Base-by-base conservation (phyloP, 2,888 invertebrate genomes). In the Dynastes tityus region DNA sequence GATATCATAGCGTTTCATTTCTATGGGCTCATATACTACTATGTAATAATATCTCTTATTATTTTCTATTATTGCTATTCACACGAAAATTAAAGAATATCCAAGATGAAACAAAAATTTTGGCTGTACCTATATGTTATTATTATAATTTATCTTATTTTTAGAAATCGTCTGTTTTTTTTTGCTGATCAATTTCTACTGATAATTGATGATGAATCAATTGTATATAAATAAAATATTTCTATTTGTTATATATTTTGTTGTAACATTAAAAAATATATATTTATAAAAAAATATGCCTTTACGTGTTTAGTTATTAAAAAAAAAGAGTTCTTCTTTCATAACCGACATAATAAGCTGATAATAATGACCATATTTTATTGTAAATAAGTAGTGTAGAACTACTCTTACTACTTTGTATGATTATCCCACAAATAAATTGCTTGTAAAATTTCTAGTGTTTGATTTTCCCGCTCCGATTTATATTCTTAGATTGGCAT, bases 181-280 rank as follows among this genome's bases (percentile, higher is more conserved):
- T 51, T 61, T 32, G 32, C 61, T 68, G 68, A 74, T 74, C 63
- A 61, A 74, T 61, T 53, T 49, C 27, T 9, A 51, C 22, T 51
- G 51, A 51, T 68, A 45, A 45, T 22, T 55, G 22, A 65, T 29
- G 40, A 67, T 61, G 77, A 81, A 78, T 71, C 78, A 80, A 80
- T 77, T 84, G 84, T 84, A 84, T 71, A 83, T 83, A 84, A 79
- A 83, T 83, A 83, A 80, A 82, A 83, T 83, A 84, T 84, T 84
- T 84, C 82, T 85, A 84, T 84, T 84, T 83, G 83, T 85, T 83
- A 83, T 85, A 81, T 84, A 84, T 84, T 85, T 84, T 84, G 84
- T 84, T 84, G 83, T 83, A 84, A 82, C 77, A 80, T 84, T 83
- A 79, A 80, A 80, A 80, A 83, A 84, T 80, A 84, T 84, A 84